Conservation (phyloP, 2,888 invertebrate species). For the Microctonus brassicae region DNA sequence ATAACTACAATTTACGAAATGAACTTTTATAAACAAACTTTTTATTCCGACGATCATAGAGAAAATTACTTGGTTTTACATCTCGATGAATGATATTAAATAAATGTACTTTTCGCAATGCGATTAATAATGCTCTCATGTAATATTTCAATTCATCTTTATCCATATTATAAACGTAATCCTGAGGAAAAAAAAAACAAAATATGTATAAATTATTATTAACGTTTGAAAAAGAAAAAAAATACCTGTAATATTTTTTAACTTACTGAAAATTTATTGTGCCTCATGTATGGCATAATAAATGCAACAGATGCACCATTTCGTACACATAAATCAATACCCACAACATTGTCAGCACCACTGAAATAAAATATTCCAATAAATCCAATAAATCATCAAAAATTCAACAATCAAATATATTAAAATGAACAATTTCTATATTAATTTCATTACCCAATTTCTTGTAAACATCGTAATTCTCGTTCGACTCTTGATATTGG, state of each 20-base stretch:
- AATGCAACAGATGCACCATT: constrained; percentile 85
- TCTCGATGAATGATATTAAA: constrained; percentile 91
- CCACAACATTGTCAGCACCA: constrained; percentile 85
- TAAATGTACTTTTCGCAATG: constrained; percentile 84
- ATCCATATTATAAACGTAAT: constrained; percentile 81
- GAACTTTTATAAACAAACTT: constrained; percentile 67
- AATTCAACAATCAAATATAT: background rate
- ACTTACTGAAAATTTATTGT: constrained; percentile 82
- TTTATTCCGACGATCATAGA: constrained; percentile 81
- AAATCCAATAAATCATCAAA: constrained; percentile 16
- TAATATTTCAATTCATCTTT: constrained; percentile 81
- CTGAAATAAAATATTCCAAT: constrained; percentile 70
- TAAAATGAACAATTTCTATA: constrained; percentile 41
- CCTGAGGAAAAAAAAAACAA: constrained; percentile 76
- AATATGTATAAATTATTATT: constrained; percentile 13
- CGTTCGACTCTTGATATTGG: constrained; percentile 85
- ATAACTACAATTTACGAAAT: background rate
- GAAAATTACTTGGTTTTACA: constrained; percentile 92
- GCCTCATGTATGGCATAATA: constrained; percentile 90
- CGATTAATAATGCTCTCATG: constrained; percentile 84
- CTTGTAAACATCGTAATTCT: constrained; percentile 83
- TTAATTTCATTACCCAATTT: constrained; percentile 76
- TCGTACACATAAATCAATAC: constrained; percentile 83
- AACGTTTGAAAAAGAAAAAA: constrained; percentile 9
- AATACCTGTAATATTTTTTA: constrained; percentile 2